These are phyloP conservation scores for Cheilosia vulpina DNA, from an alignment of 2,888 invertebrate species.

Conservation along the genomic window DNA sequence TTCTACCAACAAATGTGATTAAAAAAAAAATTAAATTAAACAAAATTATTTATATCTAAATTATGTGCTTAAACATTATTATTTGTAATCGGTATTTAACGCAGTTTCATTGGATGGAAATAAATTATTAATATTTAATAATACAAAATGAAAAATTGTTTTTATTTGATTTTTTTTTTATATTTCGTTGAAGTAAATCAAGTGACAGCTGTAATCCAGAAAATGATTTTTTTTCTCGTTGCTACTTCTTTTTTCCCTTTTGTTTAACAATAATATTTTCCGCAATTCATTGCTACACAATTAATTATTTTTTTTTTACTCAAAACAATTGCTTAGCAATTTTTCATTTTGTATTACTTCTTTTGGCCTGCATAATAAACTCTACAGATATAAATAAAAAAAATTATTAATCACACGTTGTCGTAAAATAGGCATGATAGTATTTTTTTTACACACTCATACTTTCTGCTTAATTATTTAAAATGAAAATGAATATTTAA, in stretches of 20 bases:
- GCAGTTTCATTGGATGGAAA: conserved; percentile 71
- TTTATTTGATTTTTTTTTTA: conserved; percentile 63
- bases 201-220: conserved; percentile 42
- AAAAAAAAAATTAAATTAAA: conserved; percentile 30
- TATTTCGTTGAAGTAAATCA: conserved; percentile 9
- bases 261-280: conserved; percentile 47
- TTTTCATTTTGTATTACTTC: conserved; percentile 77
- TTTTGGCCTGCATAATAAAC: conserved; percentile 27
- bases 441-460: conserved; percentile 37
- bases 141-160: conserved; percentile 78
- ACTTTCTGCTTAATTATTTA: conserved; percentile 1
- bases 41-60: conserved; percentile 54
- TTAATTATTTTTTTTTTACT: conserved; percentile 41
- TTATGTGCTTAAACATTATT: conserved; percentile 54
- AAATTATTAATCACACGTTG: conserved; percentile 48
- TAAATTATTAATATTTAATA: conserved; percentile 75
- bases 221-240: conserved; percentile 35
- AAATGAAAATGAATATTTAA: not conserved
- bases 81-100: conserved; percentile 66
- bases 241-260: conserved; percentile 57
- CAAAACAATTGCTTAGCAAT: conserved; percentile 72
- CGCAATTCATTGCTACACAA: conserved; percentile 61
- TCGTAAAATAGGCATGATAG: conserved; percentile 16
- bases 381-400: conserved; percentile 13
- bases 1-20: conserved; percentile 68